phyloP scores from a whole-genome alignment of 2,888 invertebrate genomes.

The Alviniconcha strummeri region DNA sequence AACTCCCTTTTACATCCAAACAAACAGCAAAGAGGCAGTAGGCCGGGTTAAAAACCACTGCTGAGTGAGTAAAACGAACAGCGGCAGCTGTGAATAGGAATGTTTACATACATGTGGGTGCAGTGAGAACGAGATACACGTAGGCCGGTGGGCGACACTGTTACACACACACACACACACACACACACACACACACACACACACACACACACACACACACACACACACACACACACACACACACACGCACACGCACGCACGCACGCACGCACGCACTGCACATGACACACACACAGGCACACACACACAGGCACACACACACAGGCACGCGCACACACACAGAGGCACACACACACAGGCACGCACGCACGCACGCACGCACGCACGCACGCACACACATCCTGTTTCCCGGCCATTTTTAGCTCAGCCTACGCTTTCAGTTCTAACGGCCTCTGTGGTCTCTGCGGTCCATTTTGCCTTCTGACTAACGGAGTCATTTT shows the following conservation, averaged over 20 bases:
- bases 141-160: neutral
- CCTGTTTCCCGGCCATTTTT: neutral
- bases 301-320: neutral
- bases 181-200: neutral
- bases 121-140: too few relatives aligned
- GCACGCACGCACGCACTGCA: constrained; percentile 11
- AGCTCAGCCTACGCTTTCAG: too few relatives aligned
- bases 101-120: too few relatives aligned
- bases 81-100: neutral
- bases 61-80: neutral
- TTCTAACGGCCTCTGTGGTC: too few relatives aligned
- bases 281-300: constrained; percentile 10
- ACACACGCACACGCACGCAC: neutral
- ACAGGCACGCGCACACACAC: neutral
- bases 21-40: too few relatives aligned
- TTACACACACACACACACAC: neutral
- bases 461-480: too few relatives aligned
- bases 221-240: neutral
- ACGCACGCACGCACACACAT: neutral
- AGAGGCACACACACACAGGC: neutral
- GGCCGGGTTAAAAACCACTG: too few relatives aligned
- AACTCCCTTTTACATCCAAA: too few relatives aligned
- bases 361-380: neutral
- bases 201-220: constrained; percentile 4
- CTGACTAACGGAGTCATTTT: too few relatives aligned